Evolutionary conservation across 2,113 vertebrate species (phyloP).

Genomic region (Haemorhous mexicanus): DNA sequence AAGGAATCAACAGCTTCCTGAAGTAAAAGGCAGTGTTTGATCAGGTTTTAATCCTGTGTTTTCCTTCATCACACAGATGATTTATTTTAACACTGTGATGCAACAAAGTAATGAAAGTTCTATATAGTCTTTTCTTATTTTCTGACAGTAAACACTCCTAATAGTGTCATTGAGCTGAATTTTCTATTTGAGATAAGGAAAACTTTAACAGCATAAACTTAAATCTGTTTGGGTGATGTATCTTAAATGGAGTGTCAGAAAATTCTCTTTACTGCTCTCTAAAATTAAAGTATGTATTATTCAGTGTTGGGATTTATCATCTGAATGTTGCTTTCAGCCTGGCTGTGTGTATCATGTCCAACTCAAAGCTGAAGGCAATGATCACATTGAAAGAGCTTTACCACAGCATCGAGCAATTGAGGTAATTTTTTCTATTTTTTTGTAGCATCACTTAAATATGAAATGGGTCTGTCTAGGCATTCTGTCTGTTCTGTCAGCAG

Average conservation of each 20-base stretch:
- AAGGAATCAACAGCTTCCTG: background rate
- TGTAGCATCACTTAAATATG: background rate
- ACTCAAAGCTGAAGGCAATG: constrained; percentile 92
- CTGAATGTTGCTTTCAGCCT: constrained; percentile 77
- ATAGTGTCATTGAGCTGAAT: background rate
- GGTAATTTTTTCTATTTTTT: constrained; percentile 66
- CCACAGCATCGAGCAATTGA: constrained; percentile 87
- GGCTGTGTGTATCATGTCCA: constrained; percentile 90
- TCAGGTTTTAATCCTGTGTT: background rate
- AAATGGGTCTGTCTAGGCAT: background rate
- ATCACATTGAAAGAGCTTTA: constrained; percentile 94
- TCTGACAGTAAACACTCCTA: background rate
- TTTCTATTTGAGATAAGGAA: background rate
- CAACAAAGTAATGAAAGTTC: background rate
- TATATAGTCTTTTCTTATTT: background rate
- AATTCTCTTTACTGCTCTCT: background rate
- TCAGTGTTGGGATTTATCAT: background rate
- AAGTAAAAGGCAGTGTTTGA: background rate
- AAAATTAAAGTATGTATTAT: background rate
- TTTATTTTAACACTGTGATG: background rate
- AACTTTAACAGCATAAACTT: background rate
- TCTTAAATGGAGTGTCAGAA: background rate
- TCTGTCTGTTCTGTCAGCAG: background rate
- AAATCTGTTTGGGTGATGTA: background rate
- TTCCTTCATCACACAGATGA: background rate